Evolutionary conservation across 2,797 vertebrate genomes (phyloP), one percentile per base, ranked within the genome.

Genomic region (Chromobotia macracanthus): DNA sequence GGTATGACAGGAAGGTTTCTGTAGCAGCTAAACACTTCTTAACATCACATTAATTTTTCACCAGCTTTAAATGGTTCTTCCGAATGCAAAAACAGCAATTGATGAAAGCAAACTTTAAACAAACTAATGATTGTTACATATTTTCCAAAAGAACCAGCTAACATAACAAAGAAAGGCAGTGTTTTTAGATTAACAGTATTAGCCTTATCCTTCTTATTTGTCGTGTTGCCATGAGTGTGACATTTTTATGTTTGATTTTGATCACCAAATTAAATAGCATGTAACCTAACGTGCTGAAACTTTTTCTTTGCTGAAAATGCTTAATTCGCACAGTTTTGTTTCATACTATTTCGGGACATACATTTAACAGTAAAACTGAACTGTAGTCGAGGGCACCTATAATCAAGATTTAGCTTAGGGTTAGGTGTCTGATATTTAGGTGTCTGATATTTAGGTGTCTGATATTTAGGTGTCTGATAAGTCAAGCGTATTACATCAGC

Each of bases 201-300:
- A 55, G 19, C 19, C 61, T 66, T 28, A 44, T 44, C 15, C 23
- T 23, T 66, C 38, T 41, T 1, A 41, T 41, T 76, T 66, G 50
- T 28, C 28, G 4, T 28, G 28, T 44, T 76, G 63, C 35, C 48
- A 55, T 72, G 41, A 50, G 19, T 44, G 58, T 74, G 53, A 21
- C 61, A 15, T 1, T 44, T n/a, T 13, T 66, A 41, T 70, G 66
- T 80, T 41, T 60, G 38, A 12, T 75, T 80, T 63, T 75, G 35
- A 71, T 66, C 72, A 64, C 56, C 73, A 25, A 72, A 81, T 72
- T 72, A 81, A 77, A 81, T 65, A 5, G 50, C 41, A 55, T 3
- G 41, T 38, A 61, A 55, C 19, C 60, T 18, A 48, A 55, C n/a
- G 25, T 4, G 15, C 18, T 23, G 23, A 23, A 2, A 18, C 12